phyloP scores from a whole-genome alignment of 2,797 vertebrate species.

The Anas flavirostris region DNA sequence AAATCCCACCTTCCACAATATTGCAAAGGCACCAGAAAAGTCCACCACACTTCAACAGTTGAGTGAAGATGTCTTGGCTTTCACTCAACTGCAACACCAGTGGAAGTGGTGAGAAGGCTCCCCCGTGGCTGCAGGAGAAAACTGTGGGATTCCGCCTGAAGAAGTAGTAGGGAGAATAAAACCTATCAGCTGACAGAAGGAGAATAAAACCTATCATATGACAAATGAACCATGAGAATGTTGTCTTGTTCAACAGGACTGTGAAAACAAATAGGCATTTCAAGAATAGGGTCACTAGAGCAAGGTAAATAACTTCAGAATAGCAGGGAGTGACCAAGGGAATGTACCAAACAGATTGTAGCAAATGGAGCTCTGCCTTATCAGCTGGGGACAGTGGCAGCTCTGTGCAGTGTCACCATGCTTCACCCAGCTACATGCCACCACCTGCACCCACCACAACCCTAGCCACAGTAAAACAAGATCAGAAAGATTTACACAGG shows the following conservation, averaged over 20 bases:
- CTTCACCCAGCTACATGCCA: background rate
- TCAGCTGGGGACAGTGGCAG: background rate
- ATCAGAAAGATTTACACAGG: conserved; percentile 11
- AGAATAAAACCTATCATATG: conserved; percentile 70
- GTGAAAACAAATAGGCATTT: conserved; percentile 62
- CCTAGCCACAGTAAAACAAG: background rate
- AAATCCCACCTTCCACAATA: background rate
- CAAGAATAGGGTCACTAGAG: conserved; percentile 54
- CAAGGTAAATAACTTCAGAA: conserved; percentile 75
- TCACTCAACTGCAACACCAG: background rate
- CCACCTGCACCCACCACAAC: background rate
- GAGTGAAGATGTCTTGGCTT: background rate
- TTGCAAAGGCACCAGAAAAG: background rate
- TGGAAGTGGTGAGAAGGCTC: background rate
- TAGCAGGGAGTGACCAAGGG: conserved; percentile 60
- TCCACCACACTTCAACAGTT: background rate
- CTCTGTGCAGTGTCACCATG: background rate
- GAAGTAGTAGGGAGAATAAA: conserved; percentile 63
- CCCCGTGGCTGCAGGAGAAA: background rate
- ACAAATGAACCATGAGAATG: conserved; percentile 68
- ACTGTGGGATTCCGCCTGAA: background rate
- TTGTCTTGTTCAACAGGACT: conserved; percentile 72
- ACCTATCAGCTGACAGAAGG: conserved; percentile 65
- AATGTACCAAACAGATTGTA: background rate
- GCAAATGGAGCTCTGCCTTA: background rate